phyloP scores from a whole-genome alignment of 2,797 vertebrate genomes.

The Pterois miles region DNA sequence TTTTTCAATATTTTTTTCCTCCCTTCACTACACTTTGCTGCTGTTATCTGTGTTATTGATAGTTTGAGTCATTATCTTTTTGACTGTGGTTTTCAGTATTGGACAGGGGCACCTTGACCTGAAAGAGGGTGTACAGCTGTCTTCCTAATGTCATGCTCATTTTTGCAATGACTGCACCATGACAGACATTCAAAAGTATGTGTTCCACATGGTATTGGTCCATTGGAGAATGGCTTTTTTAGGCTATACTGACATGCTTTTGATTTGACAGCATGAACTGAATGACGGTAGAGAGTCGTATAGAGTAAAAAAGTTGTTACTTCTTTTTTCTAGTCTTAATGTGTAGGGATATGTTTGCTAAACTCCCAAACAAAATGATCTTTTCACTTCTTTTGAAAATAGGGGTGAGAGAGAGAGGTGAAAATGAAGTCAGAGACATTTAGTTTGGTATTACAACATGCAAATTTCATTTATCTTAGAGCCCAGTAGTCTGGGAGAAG shows the following conservation, averaged over 20 bases:
- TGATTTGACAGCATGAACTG: background rate
- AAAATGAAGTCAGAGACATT: conserved; percentile 9
- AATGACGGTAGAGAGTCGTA: background rate
- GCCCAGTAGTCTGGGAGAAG: background rate
- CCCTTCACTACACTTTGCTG: background rate
- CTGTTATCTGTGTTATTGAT: background rate
- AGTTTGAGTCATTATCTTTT: background rate
- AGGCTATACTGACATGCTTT: background rate
- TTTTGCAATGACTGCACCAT: background rate
- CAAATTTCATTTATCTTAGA: conserved; percentile 6
- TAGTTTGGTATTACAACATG: conserved; percentile 4
- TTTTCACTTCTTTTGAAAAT: background rate
- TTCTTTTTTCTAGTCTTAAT: background rate
- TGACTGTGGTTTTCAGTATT: background rate
- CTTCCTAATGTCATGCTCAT: background rate
- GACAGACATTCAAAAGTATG: background rate
- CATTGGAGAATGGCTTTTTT: background rate
- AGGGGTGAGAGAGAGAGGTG: too few species aligned
- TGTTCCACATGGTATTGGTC: background rate
- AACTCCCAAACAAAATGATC: background rate
- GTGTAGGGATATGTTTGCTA: background rate
- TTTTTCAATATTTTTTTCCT: background rate
- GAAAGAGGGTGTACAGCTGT: background rate
- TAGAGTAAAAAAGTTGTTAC: background rate
- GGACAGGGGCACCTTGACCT: background rate